Evolutionary conservation across 2,888 invertebrate genomes (phyloP), one percentile per base, ranked within the genome.

Genomic region (Leucoma salicis): DNA sequence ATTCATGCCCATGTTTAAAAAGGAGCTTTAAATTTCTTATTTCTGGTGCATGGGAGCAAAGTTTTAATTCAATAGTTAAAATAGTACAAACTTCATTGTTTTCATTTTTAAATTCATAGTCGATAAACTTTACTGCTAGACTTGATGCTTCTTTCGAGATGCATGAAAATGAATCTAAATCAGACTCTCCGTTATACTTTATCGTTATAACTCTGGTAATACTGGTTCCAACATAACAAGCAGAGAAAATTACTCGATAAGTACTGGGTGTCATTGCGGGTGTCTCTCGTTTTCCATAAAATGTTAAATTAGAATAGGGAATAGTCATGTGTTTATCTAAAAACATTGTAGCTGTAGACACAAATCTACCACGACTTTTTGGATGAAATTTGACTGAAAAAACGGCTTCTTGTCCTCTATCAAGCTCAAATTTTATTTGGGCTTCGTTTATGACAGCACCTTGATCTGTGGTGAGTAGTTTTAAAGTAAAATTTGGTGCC

Each of bases 251-350:
- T 38, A 89, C 65, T 49, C 74, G 65, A 40, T 73, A 60, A 11
- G 53, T 62, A 62, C 74, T 78, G 1, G 85, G 68, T 31, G 45
- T 70, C 73, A 89, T 78, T 16, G 48, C 39, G 16, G 80, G 75
- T 4, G 69, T 64, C 58, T 74, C 70, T 28, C 71, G 67, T 63
- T 57, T 74, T 38, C 88, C 89, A 49, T 66, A 45, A 62, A 89
- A 88, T 29, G 82, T 85, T 43, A 89, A 69, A 63, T 89, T 87
- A 41, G 66, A 76, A 55, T 82, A 89, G 1, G 88, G 84, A 37
- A 70, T 67, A 14, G 70, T 70, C 78, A 80, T 74, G 33, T 78
- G 63, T 57, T 82, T 85, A 47, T 86, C 86, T 21, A 89, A 62
- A 71, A 75, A 88, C 33, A 89, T 49, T 16, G 77, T 34, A 33